Evolutionary conservation across 2,888 invertebrate species (phyloP).

Genomic region (Calliopum simillimum): DNA sequence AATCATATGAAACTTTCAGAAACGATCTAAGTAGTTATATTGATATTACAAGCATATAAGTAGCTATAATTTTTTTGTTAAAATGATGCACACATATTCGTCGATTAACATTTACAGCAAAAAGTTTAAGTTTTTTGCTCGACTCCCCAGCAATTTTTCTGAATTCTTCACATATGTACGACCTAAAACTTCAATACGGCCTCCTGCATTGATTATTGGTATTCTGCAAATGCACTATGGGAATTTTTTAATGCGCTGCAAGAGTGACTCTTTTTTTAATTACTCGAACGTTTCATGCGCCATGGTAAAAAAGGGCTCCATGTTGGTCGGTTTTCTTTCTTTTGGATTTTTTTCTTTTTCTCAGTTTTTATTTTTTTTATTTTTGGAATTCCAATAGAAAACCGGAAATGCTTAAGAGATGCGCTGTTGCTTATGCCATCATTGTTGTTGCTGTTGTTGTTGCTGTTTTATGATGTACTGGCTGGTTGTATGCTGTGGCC

Average conservation of each 20-base stretch:
- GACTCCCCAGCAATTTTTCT: no score
- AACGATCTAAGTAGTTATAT: no score
- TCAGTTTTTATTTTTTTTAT: conserved; percentile 1
- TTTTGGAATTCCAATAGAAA: conserved; percentile 54
- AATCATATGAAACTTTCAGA: no score
- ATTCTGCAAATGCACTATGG: conserved; percentile 27
- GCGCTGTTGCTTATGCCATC: conserved; percentile 32
- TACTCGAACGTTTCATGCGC: not conserved
- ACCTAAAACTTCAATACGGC: no score
- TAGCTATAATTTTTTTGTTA: no score
- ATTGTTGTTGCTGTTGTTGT: conserved; percentile 30
- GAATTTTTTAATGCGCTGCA: conserved; percentile 12
- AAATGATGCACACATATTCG: no score
- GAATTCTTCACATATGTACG: no score
- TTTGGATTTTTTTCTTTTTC: conserved; percentile 4
- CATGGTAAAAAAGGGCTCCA: no score
- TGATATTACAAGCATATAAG: no score
- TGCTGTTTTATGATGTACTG: not conserved
- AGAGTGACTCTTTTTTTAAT: not conserved
- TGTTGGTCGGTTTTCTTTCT: not conserved
- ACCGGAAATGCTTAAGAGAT: conserved; percentile 58
- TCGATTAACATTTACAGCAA: no score
- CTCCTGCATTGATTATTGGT: conserved; percentile 19
- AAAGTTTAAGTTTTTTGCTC: no score
- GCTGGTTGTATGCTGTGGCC: conserved; percentile 4